A percentile compares a stretch with the other conserved stretches of the same genome.
phyloP scores from a whole-genome alignment of 2,888 invertebrate genomes.

The Cetonia aurata region DNA sequence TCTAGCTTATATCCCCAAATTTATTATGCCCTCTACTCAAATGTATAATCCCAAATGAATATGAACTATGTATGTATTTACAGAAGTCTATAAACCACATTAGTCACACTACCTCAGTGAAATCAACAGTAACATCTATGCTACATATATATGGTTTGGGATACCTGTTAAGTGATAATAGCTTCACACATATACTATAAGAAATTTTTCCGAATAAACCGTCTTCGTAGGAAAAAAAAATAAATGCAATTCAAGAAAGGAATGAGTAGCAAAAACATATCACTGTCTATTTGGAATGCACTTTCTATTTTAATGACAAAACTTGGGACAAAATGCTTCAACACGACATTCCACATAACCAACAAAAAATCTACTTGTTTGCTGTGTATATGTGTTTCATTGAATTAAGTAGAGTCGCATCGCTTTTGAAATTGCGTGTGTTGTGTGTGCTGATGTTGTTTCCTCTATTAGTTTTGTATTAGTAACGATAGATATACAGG shows the following conservation, averaged over 20 bases:
- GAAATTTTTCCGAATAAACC: not conserved
- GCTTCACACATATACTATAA: constrained; percentile 4
- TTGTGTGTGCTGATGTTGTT: constrained; percentile 23
- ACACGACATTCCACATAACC: constrained; percentile 45
- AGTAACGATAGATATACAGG: too few species aligned
- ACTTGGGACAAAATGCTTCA: constrained; percentile 41
- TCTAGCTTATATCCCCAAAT: not conserved
- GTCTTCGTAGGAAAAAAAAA: not conserved
- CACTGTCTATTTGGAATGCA: constrained; percentile 43
- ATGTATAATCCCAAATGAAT: not conserved
- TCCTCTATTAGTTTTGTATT: too few species aligned
- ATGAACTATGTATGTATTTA: not conserved
- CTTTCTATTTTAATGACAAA: constrained; percentile 33
- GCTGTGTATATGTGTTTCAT: constrained; percentile 55
- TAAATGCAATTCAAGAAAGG: not conserved
- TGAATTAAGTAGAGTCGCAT: constrained; percentile 55
- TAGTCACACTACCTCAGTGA: constrained; percentile 1
- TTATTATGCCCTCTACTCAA: constrained; percentile 4
- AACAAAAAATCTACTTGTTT: constrained; percentile 46
- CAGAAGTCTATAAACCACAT: not conserved
- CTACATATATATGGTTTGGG: constrained; percentile 14
- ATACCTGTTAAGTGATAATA: constrained; percentile 19
- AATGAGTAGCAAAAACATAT: constrained; percentile 33
- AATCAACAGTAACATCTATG: not conserved
- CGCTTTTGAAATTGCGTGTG: constrained; percentile 52